Evolutionary conservation across 2,888 invertebrate species (phyloP).

Genomic region (Cephus sareptanus): DNA sequence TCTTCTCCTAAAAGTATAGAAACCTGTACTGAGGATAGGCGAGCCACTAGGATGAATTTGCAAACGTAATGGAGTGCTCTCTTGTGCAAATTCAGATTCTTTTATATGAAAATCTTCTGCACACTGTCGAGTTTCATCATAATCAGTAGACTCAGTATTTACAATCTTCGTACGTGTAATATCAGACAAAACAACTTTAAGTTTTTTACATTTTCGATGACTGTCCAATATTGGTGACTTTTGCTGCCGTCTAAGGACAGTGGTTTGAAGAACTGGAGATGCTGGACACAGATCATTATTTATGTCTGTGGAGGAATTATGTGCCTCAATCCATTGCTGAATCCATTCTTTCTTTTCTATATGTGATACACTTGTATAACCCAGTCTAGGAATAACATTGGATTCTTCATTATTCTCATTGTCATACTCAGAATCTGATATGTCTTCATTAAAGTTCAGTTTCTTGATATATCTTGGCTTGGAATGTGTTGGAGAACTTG

Average conservation of each 20-base stretch:
- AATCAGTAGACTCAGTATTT: background rate
- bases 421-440: background rate
- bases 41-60: background rate
- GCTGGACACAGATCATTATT: background rate
- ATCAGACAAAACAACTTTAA: background rate
- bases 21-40: background rate
- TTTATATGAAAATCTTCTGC: background rate
- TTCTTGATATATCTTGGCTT: background rate
- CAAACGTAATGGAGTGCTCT: background rate
- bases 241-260: slow-evolving; percentile 8
- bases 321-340: slow-evolving; percentile 41
- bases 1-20: background rate
- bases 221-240: slow-evolving; percentile 8
- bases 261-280: slow-evolving; percentile 10
- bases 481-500: slow-evolving; percentile 21
- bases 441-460: background rate
- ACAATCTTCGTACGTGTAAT: background rate
- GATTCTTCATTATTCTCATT: background rate
- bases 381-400: background rate
- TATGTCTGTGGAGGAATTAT: slow-evolving; percentile 10
- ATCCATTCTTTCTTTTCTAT: slow-evolving; percentile 36
- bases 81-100: background rate
- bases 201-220: background rate
- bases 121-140: background rate
- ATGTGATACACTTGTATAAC: background rate